Evolutionary conservation across 1,140 invertebrate genomes (phyloP), one percentile per base, ranked within the genome.

Genomic region (Ceratina australensis): DNA sequence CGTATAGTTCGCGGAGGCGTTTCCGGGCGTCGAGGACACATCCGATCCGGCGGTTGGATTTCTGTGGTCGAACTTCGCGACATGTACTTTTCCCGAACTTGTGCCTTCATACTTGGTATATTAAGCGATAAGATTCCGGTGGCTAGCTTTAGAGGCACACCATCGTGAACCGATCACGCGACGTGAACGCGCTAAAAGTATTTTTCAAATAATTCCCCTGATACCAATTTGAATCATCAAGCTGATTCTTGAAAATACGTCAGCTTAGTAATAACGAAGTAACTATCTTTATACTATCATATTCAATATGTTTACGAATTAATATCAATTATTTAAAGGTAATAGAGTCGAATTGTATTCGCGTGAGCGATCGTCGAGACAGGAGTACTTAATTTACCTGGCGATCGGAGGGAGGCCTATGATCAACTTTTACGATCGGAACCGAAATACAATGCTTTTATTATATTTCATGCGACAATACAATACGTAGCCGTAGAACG

Each of bases 101-200:
- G 74, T 77, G 74, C 74, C 74, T 77, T 77, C 57, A n/a, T 71
- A 68, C 66, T 77, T 77, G 15, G 26, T 71, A 71, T 33, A 77
- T 28, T 56, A 67, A 77, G 67, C 65, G 66, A 50, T 76, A 76
- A 69, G 73, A 52, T 68, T 33, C 18, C 24, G 33, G 16, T 52
- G 61, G 12, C 49, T 10, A 15, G 33, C 3, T n/a, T 24, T 60
- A 54, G 65, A 56, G 42, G n/a, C 24, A 28, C 33, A 3, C 49
- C 24, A 22, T 10, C 50, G 15, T 7, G 20, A 56, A 57, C 54
- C 52, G 24, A 28, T 42, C 26, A 15, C 64, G 22, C n/a, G 13
- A n/a, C 61, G 50, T 50, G 28, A 28, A 22, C 18, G 16, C 42
- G 50, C 54, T 16, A 10, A 7, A n/a, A 16, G 2, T 3, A 59